Conservation (phyloP, 2,888 invertebrate species). For the Osedax frankpressi region DNA sequence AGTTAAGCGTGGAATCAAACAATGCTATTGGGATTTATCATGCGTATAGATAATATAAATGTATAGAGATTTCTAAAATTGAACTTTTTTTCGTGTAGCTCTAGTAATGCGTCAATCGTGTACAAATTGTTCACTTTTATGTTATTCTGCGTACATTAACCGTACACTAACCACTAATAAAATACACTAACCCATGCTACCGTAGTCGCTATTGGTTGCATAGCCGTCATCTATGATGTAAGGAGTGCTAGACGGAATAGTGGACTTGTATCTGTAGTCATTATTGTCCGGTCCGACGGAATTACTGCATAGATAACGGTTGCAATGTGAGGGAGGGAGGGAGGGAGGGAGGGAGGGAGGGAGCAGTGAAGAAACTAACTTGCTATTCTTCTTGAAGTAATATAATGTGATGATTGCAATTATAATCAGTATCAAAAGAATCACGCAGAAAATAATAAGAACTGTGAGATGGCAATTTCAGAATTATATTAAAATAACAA, state of each 20-base stretch:
- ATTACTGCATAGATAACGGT: no score
- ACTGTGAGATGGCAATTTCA: no score
- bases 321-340: neutral
- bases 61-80: no score
- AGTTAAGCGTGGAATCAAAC: no score
- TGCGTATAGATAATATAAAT: no score
- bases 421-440: neutral
- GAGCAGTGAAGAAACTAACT: neutral
- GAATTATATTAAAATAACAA: no score
- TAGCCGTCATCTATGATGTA: conserved; percentile 11
- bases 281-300: neutral
- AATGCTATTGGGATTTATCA: no score
- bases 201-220: conserved; percentile 10
- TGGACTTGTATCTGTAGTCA: neutral
- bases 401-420: neutral
- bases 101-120: no score
- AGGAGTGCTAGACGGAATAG: conserved; percentile 10
- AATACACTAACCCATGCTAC: conserved; percentile 10
- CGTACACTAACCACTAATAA: no score
- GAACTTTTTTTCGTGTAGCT: no score
- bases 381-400: conserved; percentile 4
- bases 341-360: neutral
- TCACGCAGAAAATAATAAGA: conserved; percentile 7
- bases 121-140: no score
- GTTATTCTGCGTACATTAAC: no score